Conservation (phyloP, 2,113 vertebrate species). For the Tenrec ecaudatus region DNA sequence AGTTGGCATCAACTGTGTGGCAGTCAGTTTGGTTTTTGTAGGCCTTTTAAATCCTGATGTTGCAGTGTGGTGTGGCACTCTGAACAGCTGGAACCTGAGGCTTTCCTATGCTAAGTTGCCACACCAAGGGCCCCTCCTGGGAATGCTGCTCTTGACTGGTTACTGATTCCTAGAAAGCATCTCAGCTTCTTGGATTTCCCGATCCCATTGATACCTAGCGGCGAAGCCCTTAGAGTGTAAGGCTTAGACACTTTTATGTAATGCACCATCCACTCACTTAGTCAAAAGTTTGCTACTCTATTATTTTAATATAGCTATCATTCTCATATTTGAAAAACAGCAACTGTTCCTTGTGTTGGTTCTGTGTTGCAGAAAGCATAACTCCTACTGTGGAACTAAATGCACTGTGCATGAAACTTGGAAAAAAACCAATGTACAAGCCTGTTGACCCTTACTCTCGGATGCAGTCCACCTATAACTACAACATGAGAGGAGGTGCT, state of each 20-base stretch:
- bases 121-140: background rate
- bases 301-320: constrained; percentile 3
- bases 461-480: constrained; percentile 97
- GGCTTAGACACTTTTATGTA: background rate
- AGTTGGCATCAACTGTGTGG: background rate
- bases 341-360: constrained; percentile 60
- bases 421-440: constrained; percentile 98
- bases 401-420: constrained; percentile 97
- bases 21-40: background rate
- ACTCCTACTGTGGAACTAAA: constrained; percentile 97
- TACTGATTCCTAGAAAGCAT: constrained; percentile 22
- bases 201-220: background rate
- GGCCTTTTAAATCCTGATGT: background rate
- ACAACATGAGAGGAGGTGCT: constrained; percentile 92
- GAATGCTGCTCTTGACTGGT: constrained; percentile 20
- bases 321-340: background rate
- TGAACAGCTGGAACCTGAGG: too few species aligned
- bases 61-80: too few species aligned
- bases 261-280: constrained; percentile 10
- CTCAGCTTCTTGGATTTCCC: constrained; percentile 57
- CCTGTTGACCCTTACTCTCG: constrained; percentile 95
- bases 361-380: constrained; percentile 91
- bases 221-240: background rate
- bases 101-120: background rate
- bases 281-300: background rate